These are phyloP conservation scores for Caenorhabditis doughertyi DNA, from an alignment of 2,888 invertebrate genomes.

Conservation along the genomic window DNA sequence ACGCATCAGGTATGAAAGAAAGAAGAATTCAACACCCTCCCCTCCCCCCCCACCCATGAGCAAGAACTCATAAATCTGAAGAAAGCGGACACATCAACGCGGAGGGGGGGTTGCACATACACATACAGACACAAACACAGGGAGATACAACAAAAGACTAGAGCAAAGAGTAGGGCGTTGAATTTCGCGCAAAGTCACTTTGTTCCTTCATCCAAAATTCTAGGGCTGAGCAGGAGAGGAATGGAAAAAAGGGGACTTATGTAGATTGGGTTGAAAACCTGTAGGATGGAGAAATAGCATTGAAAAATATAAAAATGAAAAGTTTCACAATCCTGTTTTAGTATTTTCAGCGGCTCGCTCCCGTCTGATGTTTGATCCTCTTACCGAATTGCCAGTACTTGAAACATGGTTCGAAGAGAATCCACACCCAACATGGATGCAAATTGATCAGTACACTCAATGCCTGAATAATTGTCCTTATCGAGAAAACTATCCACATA, in stretches of 20 bases:
- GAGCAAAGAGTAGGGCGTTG: slow-evolving; percentile 31
- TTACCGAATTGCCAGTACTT: slow-evolving; percentile 90
- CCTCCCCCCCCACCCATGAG: no score
- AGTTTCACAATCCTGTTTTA: slow-evolving; percentile 15
- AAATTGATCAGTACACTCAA: slow-evolving; percentile 97
- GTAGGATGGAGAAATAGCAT: background rate
- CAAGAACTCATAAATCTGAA: slow-evolving; percentile 44
- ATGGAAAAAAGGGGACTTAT: no score
- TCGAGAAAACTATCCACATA: slow-evolving; percentile 94
- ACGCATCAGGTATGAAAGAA: slow-evolving; percentile 55
- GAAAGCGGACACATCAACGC: slow-evolving; percentile 27
- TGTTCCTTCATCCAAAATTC: no score
- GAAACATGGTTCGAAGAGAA: slow-evolving; percentile 93
- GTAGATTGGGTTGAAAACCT: background rate
- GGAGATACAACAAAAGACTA: slow-evolving; percentile 27
- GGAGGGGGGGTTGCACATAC: no score
- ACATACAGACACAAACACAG: background rate
- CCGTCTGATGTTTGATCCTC: slow-evolving; percentile 98
- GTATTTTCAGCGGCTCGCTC: slow-evolving; percentile 86
- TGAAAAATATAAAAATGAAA: background rate
- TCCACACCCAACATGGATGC: slow-evolving; percentile 97
- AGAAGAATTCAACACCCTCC: no score
- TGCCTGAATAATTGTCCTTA: slow-evolving; percentile 97
- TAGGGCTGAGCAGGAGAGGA: no score
- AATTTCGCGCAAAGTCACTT: slow-evolving; percentile 23